Percentiles rank a stretch among this genome's conserved stretches.
These are phyloP conservation scores for Merodon equestris DNA, from an alignment of 2,888 invertebrate species.

Conservation along the genomic window DNA sequence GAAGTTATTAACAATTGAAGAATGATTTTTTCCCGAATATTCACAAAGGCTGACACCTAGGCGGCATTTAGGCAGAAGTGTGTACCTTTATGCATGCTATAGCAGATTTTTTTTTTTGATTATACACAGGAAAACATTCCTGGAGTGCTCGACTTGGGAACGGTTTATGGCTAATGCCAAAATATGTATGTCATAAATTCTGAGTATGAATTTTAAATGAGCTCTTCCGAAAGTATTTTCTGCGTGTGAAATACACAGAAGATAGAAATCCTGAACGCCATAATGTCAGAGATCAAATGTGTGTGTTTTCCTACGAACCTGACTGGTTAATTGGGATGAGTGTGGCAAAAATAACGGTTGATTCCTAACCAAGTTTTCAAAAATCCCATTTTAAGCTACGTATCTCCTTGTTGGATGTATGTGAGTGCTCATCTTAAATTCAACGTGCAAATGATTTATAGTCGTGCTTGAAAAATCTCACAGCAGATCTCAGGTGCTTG, in stretches of 20 bases:
- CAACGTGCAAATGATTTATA: slow-evolving; percentile 44
- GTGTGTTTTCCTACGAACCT: no score
- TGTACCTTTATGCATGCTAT: no score
- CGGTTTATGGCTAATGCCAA: slow-evolving; percentile 42
- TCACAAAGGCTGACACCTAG: not conserved
- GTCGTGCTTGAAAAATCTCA: slow-evolving; percentile 30
- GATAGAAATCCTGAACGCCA: no score
- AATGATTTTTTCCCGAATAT: slow-evolving; percentile 27
- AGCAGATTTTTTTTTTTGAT: no score
- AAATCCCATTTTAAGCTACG: no score
- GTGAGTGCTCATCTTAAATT: slow-evolving; percentile 37
- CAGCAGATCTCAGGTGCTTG: slow-evolving; percentile 13
- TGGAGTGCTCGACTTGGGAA: slow-evolving; percentile 29
- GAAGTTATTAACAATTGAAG: slow-evolving; percentile 32
- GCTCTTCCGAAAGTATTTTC: no score
- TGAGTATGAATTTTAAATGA: slow-evolving; percentile 30
- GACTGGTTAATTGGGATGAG: no score
- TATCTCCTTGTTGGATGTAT: not conserved
- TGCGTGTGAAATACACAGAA: no score
- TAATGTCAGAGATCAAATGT: no score
- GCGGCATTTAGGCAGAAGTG: no score
- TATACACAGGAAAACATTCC: slow-evolving; percentile 7
- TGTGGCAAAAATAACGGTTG: no score
- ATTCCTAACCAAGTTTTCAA: no score
- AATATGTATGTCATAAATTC: slow-evolving; percentile 36